These are phyloP conservation scores for Sialis fuliginosa DNA, from an alignment of 2,888 invertebrate species.

Conservation along the genomic window DNA sequence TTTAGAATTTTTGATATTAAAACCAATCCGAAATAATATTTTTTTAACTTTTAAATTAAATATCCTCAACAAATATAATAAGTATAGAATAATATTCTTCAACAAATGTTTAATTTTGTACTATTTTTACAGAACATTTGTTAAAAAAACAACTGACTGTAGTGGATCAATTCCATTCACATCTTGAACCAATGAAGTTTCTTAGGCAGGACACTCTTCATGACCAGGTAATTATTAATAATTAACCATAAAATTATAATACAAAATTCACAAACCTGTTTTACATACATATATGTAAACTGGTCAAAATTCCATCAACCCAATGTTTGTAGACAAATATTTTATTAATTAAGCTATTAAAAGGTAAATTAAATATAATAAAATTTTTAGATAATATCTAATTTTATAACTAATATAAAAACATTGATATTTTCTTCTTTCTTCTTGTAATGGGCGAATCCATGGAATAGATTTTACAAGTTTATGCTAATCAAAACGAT, in stretches of 20 bases:
- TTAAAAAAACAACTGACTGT: constrained; percentile 72
- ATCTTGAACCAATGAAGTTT: constrained; percentile 83
- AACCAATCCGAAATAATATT: too few species aligned
- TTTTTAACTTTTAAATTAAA: neutral
- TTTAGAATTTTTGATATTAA: too few species aligned
- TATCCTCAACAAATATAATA: neutral
- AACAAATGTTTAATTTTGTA: neutral
- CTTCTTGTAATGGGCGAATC: too few species aligned
- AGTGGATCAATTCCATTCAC: constrained; percentile 84
- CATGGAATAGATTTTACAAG: too few species aligned
- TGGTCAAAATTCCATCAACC: neutral
- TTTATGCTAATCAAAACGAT: too few species aligned
- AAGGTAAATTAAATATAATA: neutral
- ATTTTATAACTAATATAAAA: too few species aligned
- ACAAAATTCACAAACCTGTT: constrained; percentile 3
- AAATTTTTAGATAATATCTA: neutral
- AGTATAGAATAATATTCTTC: neutral
- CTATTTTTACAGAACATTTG: constrained; percentile 49
- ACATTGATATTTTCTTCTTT: neutral
- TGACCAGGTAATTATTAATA: constrained; percentile 44
- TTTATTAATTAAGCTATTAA: too few species aligned
- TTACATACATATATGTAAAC: neutral
- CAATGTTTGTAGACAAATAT: too few species aligned
- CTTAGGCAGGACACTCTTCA: constrained; percentile 60
- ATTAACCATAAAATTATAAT: neutral